These are phyloP conservation scores for Ellobium chinense DNA, from an alignment of 2,888 invertebrate genomes.

Conservation along the genomic window DNA sequence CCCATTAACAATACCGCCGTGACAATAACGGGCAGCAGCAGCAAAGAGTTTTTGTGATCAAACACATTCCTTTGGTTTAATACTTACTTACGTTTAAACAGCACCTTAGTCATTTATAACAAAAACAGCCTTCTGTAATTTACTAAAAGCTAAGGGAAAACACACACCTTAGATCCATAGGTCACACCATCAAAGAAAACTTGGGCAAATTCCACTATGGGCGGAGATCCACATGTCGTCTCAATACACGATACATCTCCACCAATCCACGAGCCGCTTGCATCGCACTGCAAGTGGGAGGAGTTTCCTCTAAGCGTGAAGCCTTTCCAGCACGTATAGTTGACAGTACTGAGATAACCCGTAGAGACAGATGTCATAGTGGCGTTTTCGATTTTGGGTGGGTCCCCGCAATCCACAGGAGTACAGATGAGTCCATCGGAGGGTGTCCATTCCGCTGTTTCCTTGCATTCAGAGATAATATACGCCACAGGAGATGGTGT, in stretches of 20 bases:
- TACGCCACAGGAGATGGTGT: too few relatives aligned
- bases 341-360: not conserved
- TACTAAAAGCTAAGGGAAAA: too few relatives aligned
- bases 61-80: too few relatives aligned
- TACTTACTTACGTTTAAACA: too few relatives aligned
- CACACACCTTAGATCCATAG: too few relatives aligned
- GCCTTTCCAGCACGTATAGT: not conserved
- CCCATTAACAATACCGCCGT: too few relatives aligned
- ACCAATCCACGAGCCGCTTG: not conserved
- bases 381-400: not conserved
- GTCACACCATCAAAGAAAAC: not conserved
- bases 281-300: not conserved
- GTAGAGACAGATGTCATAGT: not conserved
- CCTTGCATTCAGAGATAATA: not conserved
- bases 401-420: not conserved
- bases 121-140: too few relatives aligned
- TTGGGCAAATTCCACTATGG: not conserved
- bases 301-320: not conserved
- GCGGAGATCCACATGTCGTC: not conserved
- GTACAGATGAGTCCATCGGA: not conserved
- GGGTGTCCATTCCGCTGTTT: not conserved
- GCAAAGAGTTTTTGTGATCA: too few relatives aligned
- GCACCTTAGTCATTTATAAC: too few relatives aligned
- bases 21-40: too few relatives aligned
- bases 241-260: not conserved